Conservation (phyloP, 1,140 invertebrate species). For the Meteorus sp. region DNA sequence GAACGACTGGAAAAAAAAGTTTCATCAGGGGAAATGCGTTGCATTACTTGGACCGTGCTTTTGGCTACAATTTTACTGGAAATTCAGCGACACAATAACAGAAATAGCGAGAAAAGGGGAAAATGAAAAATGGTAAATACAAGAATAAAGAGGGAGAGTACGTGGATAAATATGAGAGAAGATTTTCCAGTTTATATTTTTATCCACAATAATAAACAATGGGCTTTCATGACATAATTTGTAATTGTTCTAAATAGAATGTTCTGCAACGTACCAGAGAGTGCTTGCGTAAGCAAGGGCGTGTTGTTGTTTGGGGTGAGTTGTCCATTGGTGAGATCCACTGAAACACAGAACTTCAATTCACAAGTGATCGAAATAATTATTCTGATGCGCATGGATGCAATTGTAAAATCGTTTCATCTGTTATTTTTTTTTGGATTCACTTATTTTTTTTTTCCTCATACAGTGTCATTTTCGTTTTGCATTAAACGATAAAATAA, state of each 20-base stretch:
- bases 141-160: background rate
- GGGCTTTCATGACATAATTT: too few relatives aligned
- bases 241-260: background rate
- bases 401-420: background rate
- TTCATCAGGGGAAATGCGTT: background rate
- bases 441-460: background rate
- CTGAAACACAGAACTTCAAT: conserved; percentile 70
- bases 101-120: too few relatives aligned
- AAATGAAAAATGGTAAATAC: too few relatives aligned
- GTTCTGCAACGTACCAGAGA: conserved; percentile 87
- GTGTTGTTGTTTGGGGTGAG: conserved; percentile 93
- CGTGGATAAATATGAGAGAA: background rate
- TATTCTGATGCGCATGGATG: conserved; percentile 12
- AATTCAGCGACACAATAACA: background rate
- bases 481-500: background rate
- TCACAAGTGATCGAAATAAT: conserved; percentile 42
- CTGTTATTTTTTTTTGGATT: background rate
- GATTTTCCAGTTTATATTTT: too few relatives aligned
- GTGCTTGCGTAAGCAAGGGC: conserved; percentile 88
- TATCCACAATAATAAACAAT: too few relatives aligned
- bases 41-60: background rate
- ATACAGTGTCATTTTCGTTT: background rate
- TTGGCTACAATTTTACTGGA: background rate
- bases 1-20: conserved; percentile 1
- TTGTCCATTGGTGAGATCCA: conserved; percentile 92